These are phyloP conservation scores for Setipinna tenuifilis DNA, from an alignment of 2,797 vertebrate species.

Conservation along the genomic window DNA sequence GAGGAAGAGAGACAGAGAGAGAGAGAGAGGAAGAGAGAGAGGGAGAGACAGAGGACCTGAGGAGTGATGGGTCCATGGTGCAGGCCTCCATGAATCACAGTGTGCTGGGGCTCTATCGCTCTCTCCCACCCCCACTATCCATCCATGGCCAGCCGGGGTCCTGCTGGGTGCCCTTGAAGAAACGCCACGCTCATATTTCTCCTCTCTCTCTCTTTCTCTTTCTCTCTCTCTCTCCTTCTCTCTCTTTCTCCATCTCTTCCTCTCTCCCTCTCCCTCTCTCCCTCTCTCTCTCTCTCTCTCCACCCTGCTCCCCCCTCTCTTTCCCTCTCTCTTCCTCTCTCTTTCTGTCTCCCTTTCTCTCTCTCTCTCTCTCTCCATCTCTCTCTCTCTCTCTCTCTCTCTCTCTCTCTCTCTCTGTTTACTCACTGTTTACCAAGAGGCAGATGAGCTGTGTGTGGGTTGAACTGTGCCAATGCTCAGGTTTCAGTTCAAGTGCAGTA, in stretches of 20 bases:
- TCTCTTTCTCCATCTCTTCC: not conserved
- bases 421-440: not conserved
- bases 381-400: not conserved
- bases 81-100: conserved; percentile 60
- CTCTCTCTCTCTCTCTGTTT: not conserved
- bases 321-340: not conserved
- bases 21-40: no score
- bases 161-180: conserved; percentile 69
- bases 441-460: conserved; percentile 8
- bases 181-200: conserved; percentile 61
- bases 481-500: not conserved
- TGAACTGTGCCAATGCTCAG: not conserved
- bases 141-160: conserved; percentile 50
- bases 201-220: conserved; percentile 36
- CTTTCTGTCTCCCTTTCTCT: not conserved
- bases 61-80: conserved; percentile 51
- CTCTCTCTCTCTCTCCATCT: not conserved
- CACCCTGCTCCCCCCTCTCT: no score
- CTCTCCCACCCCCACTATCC: conserved; percentile 65
- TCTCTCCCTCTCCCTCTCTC: not conserved
- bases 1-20: no score
- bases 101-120: conserved; percentile 59
- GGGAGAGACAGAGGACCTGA: not conserved
- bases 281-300: not conserved
- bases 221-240: conserved; percentile 37